Conservation (phyloP, 1,140 invertebrate genomes). For the Spodoptera litura region DNA sequence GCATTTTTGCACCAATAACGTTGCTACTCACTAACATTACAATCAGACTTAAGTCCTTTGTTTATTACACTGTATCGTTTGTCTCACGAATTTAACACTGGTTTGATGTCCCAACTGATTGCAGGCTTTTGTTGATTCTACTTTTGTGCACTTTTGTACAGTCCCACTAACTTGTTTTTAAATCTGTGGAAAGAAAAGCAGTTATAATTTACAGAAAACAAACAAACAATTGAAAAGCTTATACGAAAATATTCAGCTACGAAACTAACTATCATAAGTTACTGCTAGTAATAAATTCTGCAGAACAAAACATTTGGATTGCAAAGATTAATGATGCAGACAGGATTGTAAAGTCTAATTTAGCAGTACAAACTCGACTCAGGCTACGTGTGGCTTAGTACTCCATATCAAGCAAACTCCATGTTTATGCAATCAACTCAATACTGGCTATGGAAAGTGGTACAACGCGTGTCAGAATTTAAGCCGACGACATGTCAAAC, state of each 20-base stretch:
- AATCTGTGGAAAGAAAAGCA: neutral
- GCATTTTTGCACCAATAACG: slow-evolving; percentile 70
- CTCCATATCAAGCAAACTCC: neutral
- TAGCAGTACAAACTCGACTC: neutral
- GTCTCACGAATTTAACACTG: slow-evolving; percentile 24
- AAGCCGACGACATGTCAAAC: slow-evolving; percentile 28
- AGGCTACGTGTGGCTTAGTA: neutral
- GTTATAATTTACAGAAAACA: neutral
- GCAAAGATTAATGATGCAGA: too few species aligned
- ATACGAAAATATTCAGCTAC: neutral
- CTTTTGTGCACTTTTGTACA: slow-evolving; percentile 13
- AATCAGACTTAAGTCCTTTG: slow-evolving; percentile 34
- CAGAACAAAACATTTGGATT: too few species aligned
- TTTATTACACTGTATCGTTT: slow-evolving; percentile 29
- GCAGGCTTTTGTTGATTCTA: neutral
- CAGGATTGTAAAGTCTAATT: neutral
- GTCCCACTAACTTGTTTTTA: neutral
- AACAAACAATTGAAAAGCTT: too few species aligned
- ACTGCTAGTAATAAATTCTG: too few species aligned
- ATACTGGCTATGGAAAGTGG: slow-evolving; percentile 12
- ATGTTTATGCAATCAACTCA: neutral
- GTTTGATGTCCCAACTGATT: neutral
- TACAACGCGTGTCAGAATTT: neutral
- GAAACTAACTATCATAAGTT: too few species aligned
- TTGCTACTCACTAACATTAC: slow-evolving; percentile 71